phyloP scores from a whole-genome alignment of 2,113 vertebrate genomes.

The Peromyscus maniculatus region DNA sequence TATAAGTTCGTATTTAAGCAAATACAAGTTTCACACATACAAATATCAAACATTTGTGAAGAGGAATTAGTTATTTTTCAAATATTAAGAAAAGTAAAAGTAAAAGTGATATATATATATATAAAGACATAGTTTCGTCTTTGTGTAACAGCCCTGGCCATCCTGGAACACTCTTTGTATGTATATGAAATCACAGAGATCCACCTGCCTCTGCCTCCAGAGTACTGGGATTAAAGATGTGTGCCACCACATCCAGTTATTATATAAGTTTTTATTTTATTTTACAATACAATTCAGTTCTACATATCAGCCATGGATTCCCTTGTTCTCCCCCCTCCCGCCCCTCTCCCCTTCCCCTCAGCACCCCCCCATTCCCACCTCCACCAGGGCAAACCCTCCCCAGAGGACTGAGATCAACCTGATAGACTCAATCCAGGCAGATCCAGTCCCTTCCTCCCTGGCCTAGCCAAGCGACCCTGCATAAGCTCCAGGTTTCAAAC shows the following conservation, averaged over 20 bases:
- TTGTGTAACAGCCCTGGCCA: background rate
- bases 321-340: no score
- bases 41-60: background rate
- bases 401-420: no score
- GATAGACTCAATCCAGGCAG: no score
- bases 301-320: no score
- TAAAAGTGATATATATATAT: no score
- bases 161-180: background rate
- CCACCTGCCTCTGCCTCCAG: background rate
- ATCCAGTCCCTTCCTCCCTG: no score
- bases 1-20: background rate
- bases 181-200: background rate
- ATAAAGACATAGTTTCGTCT: background rate
- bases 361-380: no score
- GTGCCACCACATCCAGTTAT: background rate
- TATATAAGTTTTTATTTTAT: background rate
- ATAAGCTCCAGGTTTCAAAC: no score
- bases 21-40: background rate
- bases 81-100: background rate
- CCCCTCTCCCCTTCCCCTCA: no score
- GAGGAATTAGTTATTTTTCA: background rate
- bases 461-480: no score
- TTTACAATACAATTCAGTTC: no score
- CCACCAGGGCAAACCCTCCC: no score
- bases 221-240: background rate